Conservation (phyloP, 1,140 invertebrate species). For the Drosophila pseudoananassae region DNA sequence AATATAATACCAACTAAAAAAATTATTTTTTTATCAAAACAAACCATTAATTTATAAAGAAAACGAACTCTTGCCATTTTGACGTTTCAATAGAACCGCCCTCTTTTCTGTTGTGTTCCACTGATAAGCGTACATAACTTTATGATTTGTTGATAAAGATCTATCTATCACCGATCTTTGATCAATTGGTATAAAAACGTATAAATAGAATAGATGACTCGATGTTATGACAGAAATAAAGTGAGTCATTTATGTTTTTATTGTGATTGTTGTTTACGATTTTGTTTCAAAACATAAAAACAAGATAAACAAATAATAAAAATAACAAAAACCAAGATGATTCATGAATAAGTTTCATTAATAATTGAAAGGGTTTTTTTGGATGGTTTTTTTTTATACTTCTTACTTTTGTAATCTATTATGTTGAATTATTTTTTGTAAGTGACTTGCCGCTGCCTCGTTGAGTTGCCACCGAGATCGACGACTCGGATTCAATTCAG, state of each 20-base stretch:
- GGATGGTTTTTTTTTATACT: constrained; percentile 3
- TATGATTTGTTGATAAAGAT: background rate
- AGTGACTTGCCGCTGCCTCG: background rate
- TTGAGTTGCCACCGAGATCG: constrained; percentile 10
- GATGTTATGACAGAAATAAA: background rate
- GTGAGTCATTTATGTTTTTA: background rate
- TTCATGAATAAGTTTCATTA: background rate
- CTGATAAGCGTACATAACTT: background rate
- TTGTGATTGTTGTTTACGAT: background rate
- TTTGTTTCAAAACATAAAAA: background rate
- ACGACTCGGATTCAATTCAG: constrained; percentile 43
- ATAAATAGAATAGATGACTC: background rate
- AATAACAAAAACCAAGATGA: background rate
- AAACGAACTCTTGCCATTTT: background rate
- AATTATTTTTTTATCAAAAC: too few species aligned
- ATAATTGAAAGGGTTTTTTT: background rate
- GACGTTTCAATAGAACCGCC: too few species aligned
- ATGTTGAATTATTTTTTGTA: background rate
- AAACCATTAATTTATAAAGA: background rate
- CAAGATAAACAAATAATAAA: background rate
- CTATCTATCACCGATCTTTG: constrained; percentile 1
- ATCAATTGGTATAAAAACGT: background rate
- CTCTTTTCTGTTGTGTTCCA: background rate
- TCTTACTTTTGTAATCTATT: background rate
- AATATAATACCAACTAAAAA: background rate